Percentiles rank a stretch among this genome's conserved stretches.
Evolutionary conservation across 2,113 vertebrate genomes (phyloP).

Genomic region (Steatornis caripensis): DNA sequence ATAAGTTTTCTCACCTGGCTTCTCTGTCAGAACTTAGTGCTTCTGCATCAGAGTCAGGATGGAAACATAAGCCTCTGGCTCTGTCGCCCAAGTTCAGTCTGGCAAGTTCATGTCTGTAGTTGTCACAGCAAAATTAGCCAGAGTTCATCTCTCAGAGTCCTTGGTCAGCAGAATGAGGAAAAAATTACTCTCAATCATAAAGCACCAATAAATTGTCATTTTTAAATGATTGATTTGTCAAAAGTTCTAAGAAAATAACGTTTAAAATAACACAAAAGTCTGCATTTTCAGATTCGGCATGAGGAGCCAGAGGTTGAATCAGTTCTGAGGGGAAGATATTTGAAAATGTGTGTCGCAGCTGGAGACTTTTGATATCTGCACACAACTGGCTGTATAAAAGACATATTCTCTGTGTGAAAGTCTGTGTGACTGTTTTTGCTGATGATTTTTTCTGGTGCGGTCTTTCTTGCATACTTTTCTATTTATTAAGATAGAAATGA

Average conservation of each 20-base stretch:
- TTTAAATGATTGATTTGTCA: background rate
- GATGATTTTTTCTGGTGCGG: background rate
- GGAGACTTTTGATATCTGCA: background rate
- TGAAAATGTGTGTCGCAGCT: background rate
- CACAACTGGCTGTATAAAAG: background rate
- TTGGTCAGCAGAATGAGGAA: background rate
- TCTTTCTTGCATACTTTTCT: background rate
- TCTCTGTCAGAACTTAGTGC: background rate
- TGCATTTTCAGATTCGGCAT: background rate
- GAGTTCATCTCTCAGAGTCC: background rate
- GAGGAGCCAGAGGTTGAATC: background rate
- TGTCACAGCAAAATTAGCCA: background rate
- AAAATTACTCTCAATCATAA: background rate
- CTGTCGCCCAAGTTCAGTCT: fast-evolving
- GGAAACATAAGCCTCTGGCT: background rate
- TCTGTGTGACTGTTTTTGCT: background rate
- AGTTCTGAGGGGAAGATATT: background rate
- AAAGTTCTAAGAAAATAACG: background rate
- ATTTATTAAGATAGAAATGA: background rate
- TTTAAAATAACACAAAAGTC: background rate
- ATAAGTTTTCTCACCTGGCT: background rate
- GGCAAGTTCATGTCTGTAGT: background rate
- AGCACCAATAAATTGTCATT: background rate
- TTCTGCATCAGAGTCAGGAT: background rate
- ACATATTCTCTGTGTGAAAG: background rate